Evolutionary conservation across 1,140 invertebrate genomes (phyloP).

Genomic region (Hylaeus anthracinus): DNA sequence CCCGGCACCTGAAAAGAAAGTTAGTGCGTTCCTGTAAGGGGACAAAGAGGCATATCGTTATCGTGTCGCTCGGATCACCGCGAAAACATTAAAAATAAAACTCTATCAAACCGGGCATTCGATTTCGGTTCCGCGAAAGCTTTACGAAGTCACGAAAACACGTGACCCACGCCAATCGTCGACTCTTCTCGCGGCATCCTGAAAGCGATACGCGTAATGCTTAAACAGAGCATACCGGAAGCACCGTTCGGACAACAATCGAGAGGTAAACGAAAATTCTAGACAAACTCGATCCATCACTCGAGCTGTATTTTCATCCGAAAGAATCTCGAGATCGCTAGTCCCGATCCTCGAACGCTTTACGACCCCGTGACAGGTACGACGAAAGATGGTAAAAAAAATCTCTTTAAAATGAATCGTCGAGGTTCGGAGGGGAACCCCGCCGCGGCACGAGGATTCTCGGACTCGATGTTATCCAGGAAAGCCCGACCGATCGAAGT

Average conservation of each 20-base stretch:
- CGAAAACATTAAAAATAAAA: neutral
- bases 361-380: neutral
- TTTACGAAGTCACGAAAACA: neutral
- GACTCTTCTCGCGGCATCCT: neutral
- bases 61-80: constrained; percentile 8
- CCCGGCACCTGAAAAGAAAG: constrained; percentile 34
- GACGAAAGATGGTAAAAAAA: too few species aligned
- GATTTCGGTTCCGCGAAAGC: neutral
- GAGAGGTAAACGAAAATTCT: too few species aligned
- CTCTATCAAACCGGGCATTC: neutral
- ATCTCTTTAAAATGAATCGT: too few species aligned
- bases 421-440: too few species aligned
- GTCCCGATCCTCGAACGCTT: neutral
- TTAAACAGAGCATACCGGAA: neutral
- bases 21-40: constrained; percentile 34
- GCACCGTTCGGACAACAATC: neutral
- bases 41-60: constrained; percentile 38
- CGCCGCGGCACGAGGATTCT: too few species aligned
- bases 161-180: neutral
- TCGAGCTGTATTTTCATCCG: neutral
- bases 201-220: neutral
- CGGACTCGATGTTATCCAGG: neutral
- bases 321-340: neutral
- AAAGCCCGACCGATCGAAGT: neutral
- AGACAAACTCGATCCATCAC: neutral